phyloP scores from a whole-genome alignment of 2,888 invertebrate species.

The Drosophila infuscata region DNA sequence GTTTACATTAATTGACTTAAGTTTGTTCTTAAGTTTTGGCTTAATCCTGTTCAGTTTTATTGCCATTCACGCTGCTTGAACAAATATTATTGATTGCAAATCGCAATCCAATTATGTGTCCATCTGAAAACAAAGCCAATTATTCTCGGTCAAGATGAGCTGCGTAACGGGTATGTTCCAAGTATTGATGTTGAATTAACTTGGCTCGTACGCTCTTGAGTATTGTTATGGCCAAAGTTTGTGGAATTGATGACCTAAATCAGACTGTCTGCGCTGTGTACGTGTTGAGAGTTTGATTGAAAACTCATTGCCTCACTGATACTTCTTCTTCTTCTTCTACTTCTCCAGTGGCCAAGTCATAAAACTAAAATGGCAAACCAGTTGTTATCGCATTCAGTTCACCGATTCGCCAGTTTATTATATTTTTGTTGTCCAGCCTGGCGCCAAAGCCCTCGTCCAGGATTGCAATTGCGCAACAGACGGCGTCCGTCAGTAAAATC shows the following conservation, averaged over 20 bases:
- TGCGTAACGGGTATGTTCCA: conserved; percentile 11
- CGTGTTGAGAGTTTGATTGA: conserved; percentile 74
- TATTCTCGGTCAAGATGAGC: conserved; percentile 13
- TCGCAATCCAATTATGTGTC: conserved; percentile 51
- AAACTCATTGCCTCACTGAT: conserved; percentile 39
- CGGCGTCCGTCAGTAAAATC: conserved; percentile 44
- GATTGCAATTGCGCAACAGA: conserved; percentile 50
- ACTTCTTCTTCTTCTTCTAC: not conserved
- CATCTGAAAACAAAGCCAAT: conserved; percentile 38
- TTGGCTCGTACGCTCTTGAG: conserved; percentile 46
- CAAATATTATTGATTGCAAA: conserved; percentile 13
- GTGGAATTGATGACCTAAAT: conserved; percentile 34
- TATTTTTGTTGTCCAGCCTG: conserved; percentile 43
- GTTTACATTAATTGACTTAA: not conserved
- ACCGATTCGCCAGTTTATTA: conserved; percentile 4
- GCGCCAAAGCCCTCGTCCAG: conserved; percentile 28
- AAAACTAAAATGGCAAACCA: conserved; percentile 56
- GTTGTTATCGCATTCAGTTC: conserved; percentile 12
- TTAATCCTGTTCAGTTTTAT: not conserved
- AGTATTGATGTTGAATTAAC: conserved; percentile 33
- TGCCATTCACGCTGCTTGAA: not conserved
- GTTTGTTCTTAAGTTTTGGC: not conserved
- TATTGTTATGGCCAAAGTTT: conserved; percentile 61
- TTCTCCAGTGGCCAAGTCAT: conserved; percentile 31
- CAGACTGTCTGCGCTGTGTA: conserved; percentile 38